Base-by-base conservation (phyloP, 2,797 vertebrate species). In the Urophycis tenuis region DNA sequence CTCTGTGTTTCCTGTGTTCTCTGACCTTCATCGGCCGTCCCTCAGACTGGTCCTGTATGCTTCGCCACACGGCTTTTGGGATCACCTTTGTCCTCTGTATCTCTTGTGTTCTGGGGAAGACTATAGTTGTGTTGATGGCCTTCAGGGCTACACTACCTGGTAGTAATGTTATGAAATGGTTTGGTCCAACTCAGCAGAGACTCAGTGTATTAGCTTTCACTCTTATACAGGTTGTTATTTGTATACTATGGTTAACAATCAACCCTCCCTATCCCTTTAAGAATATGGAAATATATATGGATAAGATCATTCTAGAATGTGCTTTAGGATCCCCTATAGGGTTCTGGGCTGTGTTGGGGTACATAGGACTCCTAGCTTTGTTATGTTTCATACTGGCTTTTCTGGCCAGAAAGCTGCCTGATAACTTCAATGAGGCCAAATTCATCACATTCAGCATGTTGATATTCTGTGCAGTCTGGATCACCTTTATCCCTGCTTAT, bases 61-160 rank as follows among this genome's bases (percentile, higher is more conserved):
- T 93, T 77, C 81, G 92, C 3, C 91, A 93, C 83, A 91, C 91
- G 29, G 87, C 84, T 0, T 93, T 92, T 15, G 90, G 92, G 17
- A 92, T 92, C 84, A 93, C 91, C 10, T 93, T 93, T 71, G 91
- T 91, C 12, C 91, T 93, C 78, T 91, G 91, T 29, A 91, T 92
- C 77, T 91, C 92, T 9, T 93, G 92, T 80, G 78, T 93, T 69
- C 86, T 93, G 3, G 92, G 89, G 5, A 93, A 93, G 88, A 93
- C 93, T 1, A 71, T 93, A 31, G 92, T 92, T n/a, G 92, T 93
- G 19, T 72, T 93, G 69, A 91, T 93, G 91, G 92, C 91, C 22
- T 93, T 93, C 22, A 91, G 49, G 22, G 87, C 90, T 0, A 89
- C 88, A 77, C 85, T 88, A 70, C 92, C 92, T 73, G 83, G 85